Conservation (phyloP, 2,888 invertebrate species). For the Euzetes globulus region DNA sequence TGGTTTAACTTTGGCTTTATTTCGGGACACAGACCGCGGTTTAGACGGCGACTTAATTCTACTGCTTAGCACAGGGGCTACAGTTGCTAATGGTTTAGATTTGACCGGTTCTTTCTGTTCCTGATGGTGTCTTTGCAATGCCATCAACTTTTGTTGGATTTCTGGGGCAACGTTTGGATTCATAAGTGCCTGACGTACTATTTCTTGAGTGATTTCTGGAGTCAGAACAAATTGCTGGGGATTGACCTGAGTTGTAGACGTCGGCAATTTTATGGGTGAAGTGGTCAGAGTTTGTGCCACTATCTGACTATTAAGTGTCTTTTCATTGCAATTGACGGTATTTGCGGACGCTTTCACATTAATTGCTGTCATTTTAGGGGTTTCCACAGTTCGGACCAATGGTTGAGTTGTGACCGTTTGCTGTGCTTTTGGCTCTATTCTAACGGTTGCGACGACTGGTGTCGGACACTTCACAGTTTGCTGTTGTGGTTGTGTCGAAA, state of each 20-base stretch:
- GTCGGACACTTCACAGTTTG: neutral
- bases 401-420: neutral
- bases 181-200: constrained; percentile 82
- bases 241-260: constrained; percentile 42
- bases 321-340: neutral
- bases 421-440: constrained; percentile 1
- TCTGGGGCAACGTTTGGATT: constrained; percentile 77
- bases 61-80: neutral
- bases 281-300: neutral
- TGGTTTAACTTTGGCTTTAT: constrained; percentile 37
- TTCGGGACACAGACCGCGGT: constrained; percentile 17
- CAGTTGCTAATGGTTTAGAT: neutral
- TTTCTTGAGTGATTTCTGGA: constrained; percentile 87
- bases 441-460: constrained; percentile 12
- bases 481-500: neutral
- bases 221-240: constrained; percentile 71
- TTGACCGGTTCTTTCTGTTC: constrained; percentile 49
- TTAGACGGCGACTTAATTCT: constrained; percentile 16
- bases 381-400: neutral
- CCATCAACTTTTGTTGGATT: constrained; percentile 81
- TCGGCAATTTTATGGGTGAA: constrained; percentile 17
- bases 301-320: neutral
- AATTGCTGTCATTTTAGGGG: neutral
- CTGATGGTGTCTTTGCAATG: constrained; percentile 69
- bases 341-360: neutral